Percentiles rank a stretch among this genome's conserved stretches.
phyloP scores from a whole-genome alignment of 2,888 invertebrate species.

The Spatulosminthurus flaviceps region DNA sequence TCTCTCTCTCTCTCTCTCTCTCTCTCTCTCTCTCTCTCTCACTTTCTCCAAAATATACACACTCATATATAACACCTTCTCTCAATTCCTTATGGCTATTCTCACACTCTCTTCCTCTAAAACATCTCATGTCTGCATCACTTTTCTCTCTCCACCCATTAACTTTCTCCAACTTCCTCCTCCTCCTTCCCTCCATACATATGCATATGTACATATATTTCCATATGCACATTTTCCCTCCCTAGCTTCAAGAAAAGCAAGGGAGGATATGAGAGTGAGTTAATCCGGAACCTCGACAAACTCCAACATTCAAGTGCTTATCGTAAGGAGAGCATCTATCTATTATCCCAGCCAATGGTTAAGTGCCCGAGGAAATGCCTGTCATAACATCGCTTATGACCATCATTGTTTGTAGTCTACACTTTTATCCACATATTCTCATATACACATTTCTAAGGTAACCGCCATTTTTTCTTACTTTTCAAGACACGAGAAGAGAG shows the following conservation, averaged over 20 bases:
- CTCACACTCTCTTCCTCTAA: not conserved
- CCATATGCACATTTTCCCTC: not conserved
- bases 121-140: no score
- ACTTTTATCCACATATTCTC: no score
- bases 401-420: not conserved
- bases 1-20: no score
- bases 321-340: slow-evolving; percentile 30
- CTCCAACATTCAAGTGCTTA: slow-evolving; percentile 16
- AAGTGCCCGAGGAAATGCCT: slow-evolving; percentile 16
- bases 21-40: no score
- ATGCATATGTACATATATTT: no score
- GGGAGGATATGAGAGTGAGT: slow-evolving; percentile 15
- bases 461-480: no score
- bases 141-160: not conserved
- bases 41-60: no score
- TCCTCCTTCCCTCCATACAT: no score
- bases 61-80: not conserved
- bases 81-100: not conserved
- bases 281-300: slow-evolving; percentile 28
- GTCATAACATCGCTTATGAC: slow-evolving; percentile 20
- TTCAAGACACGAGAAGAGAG: no score
- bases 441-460: not conserved
- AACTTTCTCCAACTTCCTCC: no score
- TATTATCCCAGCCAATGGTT: slow-evolving; percentile 15
- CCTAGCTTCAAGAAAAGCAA: slow-evolving; percentile 8